These are phyloP conservation scores for Anseranas semipalmata DNA, from an alignment of 2,113 vertebrate species.

Conservation along the genomic window DNA sequence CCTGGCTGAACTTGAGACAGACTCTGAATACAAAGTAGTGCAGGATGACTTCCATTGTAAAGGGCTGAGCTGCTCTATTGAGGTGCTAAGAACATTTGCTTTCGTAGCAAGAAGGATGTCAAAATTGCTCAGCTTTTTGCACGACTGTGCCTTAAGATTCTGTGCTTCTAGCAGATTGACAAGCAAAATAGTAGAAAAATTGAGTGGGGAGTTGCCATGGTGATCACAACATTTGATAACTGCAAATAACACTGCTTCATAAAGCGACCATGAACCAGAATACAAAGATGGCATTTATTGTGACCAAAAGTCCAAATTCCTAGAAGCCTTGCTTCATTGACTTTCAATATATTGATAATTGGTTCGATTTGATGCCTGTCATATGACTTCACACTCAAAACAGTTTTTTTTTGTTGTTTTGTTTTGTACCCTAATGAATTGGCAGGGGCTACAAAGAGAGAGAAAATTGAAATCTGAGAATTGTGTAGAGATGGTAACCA, in stretches of 20 bases:
- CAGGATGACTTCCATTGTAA: background rate
- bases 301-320: constrained; percentile 19
- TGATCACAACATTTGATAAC: constrained; percentile 63
- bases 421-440: background rate
- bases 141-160: background rate
- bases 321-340: background rate
- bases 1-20: background rate
- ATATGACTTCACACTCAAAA: background rate
- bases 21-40: background rate
- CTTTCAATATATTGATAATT: background rate
- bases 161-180: constrained; percentile 41
- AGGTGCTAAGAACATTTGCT: background rate
- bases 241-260: constrained; percentile 16
- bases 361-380: background rate
- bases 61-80: background rate
- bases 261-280: background rate
- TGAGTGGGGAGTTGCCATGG: constrained; percentile 74
- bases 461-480: background rate
- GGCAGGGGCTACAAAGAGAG: background rate
- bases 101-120: background rate
- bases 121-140: background rate
- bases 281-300: background rate
- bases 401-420: background rate
- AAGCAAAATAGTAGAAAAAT: constrained; percentile 62
- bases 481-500: background rate